Percentiles rank a stretch among this genome's conserved stretches.
These are phyloP conservation scores for Coracopsis vasa DNA, from an alignment of 2,113 vertebrate species.

Conservation along the genomic window DNA sequence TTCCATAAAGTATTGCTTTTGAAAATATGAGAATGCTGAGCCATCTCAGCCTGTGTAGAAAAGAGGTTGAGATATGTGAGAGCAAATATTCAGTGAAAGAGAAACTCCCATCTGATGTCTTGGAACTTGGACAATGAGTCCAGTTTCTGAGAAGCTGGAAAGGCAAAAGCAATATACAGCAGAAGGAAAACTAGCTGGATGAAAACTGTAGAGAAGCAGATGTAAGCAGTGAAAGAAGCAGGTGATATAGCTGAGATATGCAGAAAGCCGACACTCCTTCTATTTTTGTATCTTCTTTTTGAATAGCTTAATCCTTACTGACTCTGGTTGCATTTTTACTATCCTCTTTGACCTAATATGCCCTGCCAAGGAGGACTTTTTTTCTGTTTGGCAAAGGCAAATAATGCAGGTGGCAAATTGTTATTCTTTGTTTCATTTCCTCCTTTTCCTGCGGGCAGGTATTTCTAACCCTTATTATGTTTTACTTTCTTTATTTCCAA, in stretches of 20 bases:
- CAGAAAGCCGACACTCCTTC: neutral
- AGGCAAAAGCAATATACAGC: neutral
- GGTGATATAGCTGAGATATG: neutral
- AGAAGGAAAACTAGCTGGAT: neutral
- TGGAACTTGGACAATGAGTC: neutral
- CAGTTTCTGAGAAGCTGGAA: neutral
- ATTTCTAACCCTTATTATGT: neutral
- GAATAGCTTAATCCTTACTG: neutral
- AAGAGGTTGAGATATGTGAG: neutral
- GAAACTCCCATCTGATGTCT: neutral
- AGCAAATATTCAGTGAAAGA: neutral
- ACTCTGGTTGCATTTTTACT: neutral
- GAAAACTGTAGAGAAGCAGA: neutral
- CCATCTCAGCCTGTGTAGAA: neutral
- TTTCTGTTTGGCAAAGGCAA: neutral
- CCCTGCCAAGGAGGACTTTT: neutral
- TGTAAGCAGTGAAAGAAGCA: neutral
- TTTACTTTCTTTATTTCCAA: neutral
- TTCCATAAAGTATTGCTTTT: neutral
- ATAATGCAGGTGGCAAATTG: neutral
- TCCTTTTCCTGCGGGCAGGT: neutral
- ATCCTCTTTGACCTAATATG: neutral
- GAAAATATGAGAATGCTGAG: neutral
- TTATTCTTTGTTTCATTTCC: slow-evolving; percentile 8
- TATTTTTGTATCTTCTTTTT: neutral